These are phyloP conservation scores for Nesogale talazaci DNA, from an alignment of 2,113 vertebrate species.

Conservation along the genomic window DNA sequence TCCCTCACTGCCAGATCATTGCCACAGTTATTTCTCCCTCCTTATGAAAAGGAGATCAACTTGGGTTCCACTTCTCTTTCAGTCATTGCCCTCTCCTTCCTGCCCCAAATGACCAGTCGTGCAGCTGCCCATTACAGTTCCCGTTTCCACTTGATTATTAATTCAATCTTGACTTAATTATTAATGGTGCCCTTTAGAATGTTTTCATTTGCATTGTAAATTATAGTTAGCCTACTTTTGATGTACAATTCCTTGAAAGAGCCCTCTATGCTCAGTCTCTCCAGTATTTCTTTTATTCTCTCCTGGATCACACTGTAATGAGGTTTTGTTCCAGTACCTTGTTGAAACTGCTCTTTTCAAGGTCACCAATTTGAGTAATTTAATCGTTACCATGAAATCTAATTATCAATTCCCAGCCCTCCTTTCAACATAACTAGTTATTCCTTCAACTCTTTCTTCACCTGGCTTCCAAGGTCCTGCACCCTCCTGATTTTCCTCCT, in stretches of 20 bases:
- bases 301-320: not conserved
- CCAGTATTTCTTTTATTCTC: not conserved
- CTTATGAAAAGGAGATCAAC: not conserved
- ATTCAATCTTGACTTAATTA: slow-evolving; percentile 61
- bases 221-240: not conserved
- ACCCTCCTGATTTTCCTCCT: not conserved
- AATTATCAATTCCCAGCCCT: not conserved
- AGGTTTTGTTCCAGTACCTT: not conserved
- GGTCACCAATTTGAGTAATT: not conserved
- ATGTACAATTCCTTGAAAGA: slow-evolving; percentile 15
- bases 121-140: slow-evolving; percentile 22
- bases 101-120: not conserved
- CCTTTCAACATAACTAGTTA: not conserved
- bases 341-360: not conserved
- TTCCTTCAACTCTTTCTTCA: not conserved
- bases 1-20: not conserved
- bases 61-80: not conserved
- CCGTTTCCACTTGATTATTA: slow-evolving; percentile 42
- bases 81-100: not conserved
- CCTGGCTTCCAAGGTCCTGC: not conserved
- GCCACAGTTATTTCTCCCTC: slow-evolving; percentile 6
- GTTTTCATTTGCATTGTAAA: slow-evolving; percentile 39
- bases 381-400: no score
- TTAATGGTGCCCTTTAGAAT: slow-evolving; percentile 68
- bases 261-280: not conserved